Evolutionary conservation across 2,888 invertebrate genomes (phyloP).

Genomic region (Maniola hyperantus): DNA sequence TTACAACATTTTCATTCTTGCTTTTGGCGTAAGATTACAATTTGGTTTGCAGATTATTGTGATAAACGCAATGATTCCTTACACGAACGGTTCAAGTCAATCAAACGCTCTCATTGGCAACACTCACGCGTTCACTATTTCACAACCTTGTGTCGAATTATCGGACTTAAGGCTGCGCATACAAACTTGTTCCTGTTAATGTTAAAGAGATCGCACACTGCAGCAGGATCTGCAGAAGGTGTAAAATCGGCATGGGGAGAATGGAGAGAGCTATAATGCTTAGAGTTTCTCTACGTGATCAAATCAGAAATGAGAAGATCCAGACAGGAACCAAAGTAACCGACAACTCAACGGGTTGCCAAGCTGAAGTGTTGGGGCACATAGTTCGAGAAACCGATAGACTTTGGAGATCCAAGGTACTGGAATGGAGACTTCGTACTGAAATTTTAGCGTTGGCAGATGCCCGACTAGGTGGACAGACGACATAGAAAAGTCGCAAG

Average conservation of each 20-base stretch:
- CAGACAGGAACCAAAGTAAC: too few species aligned
- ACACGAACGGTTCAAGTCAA: constrained; percentile 1
- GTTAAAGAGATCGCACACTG: not conserved
- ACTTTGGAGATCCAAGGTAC: too few species aligned
- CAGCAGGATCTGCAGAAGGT: not conserved
- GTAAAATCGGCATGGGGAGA: not conserved
- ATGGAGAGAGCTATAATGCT: too few species aligned
- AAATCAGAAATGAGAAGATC: too few species aligned
- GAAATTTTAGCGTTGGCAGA: too few species aligned
- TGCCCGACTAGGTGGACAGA: too few species aligned
- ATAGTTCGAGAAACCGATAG: too few species aligned
- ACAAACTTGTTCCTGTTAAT: constrained; percentile 16
- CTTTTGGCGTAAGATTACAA: not conserved
- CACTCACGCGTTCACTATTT: constrained; percentile 36
- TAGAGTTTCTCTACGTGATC: too few species aligned
- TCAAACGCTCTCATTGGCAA: constrained; percentile 12
- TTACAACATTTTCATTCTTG: not conserved
- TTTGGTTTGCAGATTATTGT: constrained; percentile 2
- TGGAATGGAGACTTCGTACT: too few species aligned
- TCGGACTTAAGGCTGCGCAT: constrained; percentile 47
- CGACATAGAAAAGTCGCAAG: too few species aligned
- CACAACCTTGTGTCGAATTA: constrained; percentile 46
- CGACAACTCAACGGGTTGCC: too few species aligned
- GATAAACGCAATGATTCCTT: not conserved
- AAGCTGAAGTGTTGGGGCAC: too few species aligned